Base-by-base conservation (phyloP, 1,140 invertebrate genomes). In the Orius insidiosus region DNA sequence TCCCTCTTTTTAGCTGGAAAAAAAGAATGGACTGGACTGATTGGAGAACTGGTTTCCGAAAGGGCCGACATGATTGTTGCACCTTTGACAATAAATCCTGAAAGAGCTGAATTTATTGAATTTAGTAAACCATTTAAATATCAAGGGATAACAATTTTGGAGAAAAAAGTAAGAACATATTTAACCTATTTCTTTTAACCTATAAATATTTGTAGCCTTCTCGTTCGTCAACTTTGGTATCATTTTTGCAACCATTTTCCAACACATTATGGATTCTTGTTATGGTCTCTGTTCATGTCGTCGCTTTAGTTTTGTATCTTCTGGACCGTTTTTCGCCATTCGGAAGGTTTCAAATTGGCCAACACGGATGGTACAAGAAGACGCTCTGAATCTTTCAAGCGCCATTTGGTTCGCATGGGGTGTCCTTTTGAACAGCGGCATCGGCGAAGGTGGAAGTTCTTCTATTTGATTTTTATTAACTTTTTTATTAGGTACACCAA, bases 351-450 rank as follows among this genome's bases (percentile, higher is more conserved):
- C 70, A 90, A 86, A 64, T 65, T 89, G 35, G 82, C 82, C 15
- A 88, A 85, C 56, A 76, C 80, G 50, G 78, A 86, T 63, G 75
- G 84, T 45, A 93, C 89, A 10, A 65, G 95, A 98, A 65, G 92
- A 97, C 62, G 88, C 93, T 10, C 70, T 99, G 1, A 97, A 97
- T 65, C 70, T 99, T 32, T 96, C 90, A 13, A 94, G 89, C 59
- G 93, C 96, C 9, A 93, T 98, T 60, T 98, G 96, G 95, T 99
- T 99, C 68, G 90, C 95, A 40, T 99, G 95, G 94, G 95, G 95
- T 42, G 94, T 99, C 18, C 69, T 99, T 2, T 71, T 99, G 3
- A 98, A 98, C 65, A 95, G 87, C 60, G 95, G 95, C 16, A 98
- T 99, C 58, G 94, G 94, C 49, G 95, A 99, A 85, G 94, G 93